Base-by-base conservation (phyloP, 2,888 invertebrate species). In the Epirrhoe alternata region DNA sequence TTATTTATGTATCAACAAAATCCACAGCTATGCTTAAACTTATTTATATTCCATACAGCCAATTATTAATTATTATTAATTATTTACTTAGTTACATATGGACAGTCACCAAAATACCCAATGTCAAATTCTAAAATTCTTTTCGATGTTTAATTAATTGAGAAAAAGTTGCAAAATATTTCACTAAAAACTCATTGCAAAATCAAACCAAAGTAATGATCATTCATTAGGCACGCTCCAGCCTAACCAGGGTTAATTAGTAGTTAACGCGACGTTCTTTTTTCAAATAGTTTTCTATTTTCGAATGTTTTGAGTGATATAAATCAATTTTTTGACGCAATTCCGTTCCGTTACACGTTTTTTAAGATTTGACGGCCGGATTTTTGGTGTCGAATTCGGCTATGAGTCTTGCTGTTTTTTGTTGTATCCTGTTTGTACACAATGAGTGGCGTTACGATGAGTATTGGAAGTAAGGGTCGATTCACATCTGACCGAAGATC, bases 291-390 rank as follows among this genome's bases (percentile, higher is more conserved):
- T 77, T 61, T 56, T 74, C 70, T 74, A 73, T 77, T 78, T 75
- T 74, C 70, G 68, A 76, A 74, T 73, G 76, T 85, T 86, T 84
- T 81, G 79, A 83, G 74, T 77, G 74, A 70, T 83, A 87, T 90
- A 91, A 90, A 90, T 91, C 88, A 90, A 73, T 83, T 90, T 88
- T 90, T 88, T 86, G 83, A 86, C 84, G 81, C 84, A 76, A 89
- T 88, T 84, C 86, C 86, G 86, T 89, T 88, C 76, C 87, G 86
- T 87, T 88, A 85, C 78, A 78, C 81, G 78, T 82, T 85, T 89
- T 88, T 89, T 87, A 82, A 83, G 78, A 75, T 86, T 81, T 86
- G 88, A 87, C 89, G 81, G 79, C 90, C 89, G 90, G 89, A 91
- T 89, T 84, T 86, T 63, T 70, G 78, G 87, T 89, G 78, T 92